Evolutionary conservation across 2,797 vertebrate genomes (phyloP), one percentile per base, ranked within the genome.

Genomic region (Leptoclinus maculatus): DNA sequence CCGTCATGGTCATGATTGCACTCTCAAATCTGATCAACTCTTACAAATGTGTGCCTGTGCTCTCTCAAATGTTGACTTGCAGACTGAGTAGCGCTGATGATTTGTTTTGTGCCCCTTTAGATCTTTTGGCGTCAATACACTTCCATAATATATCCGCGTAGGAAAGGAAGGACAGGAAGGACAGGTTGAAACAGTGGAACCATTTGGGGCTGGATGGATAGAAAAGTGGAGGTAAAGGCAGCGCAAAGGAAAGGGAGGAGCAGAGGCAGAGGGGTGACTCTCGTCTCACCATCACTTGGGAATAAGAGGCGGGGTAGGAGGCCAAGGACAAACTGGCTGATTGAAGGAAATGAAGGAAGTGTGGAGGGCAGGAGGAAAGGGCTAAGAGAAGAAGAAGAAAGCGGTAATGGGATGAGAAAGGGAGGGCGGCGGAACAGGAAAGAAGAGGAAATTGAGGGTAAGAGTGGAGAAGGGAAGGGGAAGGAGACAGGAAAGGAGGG

Each of bases 401-500:
- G 60, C 16, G 65, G 56, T 29, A 75, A 83, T 80, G 73, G 60
- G 25, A 84, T 80, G 19, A 73, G 71, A 71, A 79, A 73, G 45
- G 27, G 59, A 49, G 67, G 43, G 3, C 12, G 53, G 4, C 0
- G 2, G 43, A n/a, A 38, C 66, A 63, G 23, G 25, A 54, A 82
- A 49, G 45, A 66, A n/a, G 21, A 23, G 43, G 41, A 75, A 59
- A 68, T 53, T 51, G 58, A 81, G 71, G 58, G 27, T 19, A 65
- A 57, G 27, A 27, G 14, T 21, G 10, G 6, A 58, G n/a, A 70
- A 9, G 21, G 38, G 10, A 51, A 66, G 41, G 43, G 10, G 13
- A 38, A 16, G 21, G 13, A 14, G 27, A 34, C 2, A 4, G 54
- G 32, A 76, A 68, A 54, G 34, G 27, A 9, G 54, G 29, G 29